Conservation (phyloP, 92 coral and sea anemone species). For the Paramuricea clavata region DNA sequence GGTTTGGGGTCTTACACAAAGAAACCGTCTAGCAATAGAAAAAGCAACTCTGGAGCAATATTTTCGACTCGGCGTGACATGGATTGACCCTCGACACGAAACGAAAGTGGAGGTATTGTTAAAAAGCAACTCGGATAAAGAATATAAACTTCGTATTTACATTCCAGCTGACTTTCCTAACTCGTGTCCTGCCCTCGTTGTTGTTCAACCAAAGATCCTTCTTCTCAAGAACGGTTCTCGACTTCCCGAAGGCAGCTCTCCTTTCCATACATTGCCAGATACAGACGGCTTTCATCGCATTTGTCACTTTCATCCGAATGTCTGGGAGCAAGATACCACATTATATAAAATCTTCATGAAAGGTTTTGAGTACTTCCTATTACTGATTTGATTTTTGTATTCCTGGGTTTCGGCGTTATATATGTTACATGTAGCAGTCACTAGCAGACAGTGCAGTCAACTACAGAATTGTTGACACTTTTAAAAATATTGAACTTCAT, state of each 20-base stretch:
- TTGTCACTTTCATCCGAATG: constrained; percentile 32
- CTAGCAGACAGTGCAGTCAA: no score
- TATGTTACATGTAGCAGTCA: no score
- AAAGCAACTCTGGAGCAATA: constrained; percentile 59
- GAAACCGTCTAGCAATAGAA: constrained; percentile 67
- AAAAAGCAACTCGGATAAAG: constrained; percentile 63
- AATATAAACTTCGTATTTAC: constrained; percentile 69
- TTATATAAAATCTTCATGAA: constrained; percentile 15
- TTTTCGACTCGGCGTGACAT: constrained; percentile 62
- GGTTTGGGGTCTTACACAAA: constrained; percentile 77
- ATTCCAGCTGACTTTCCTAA: constrained; percentile 79
- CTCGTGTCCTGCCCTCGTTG: constrained; percentile 75
- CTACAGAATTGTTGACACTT: no score
- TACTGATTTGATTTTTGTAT: no score
- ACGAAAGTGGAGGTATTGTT: constrained; percentile 75
- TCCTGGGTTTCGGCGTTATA: no score
- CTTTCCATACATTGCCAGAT: constrained; percentile 40
- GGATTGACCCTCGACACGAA: constrained; percentile 67
- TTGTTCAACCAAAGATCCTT: constrained; percentile 54
- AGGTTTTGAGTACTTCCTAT: not conserved
- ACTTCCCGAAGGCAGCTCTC: constrained; percentile 8
- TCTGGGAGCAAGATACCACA: constrained; percentile 30
- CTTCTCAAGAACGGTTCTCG: not conserved
- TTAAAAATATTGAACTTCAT: no score
- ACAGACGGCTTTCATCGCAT: constrained; percentile 32